Conservation (phyloP, 2,797 vertebrate genomes). For the Orientallactaga sibirica region DNA sequence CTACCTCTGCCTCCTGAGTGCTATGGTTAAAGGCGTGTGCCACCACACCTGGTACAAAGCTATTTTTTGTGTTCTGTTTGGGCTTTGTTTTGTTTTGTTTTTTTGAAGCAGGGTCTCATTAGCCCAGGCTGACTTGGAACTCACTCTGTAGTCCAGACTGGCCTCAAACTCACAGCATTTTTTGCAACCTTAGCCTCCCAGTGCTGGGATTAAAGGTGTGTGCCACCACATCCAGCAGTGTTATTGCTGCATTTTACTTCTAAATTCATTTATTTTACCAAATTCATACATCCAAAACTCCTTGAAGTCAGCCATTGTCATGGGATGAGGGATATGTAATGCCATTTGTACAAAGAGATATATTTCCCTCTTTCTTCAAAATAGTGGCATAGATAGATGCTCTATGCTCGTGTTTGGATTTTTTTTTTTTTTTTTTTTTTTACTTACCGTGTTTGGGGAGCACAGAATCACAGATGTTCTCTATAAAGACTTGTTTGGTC, state of each 20-base stretch:
- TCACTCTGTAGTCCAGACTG: too few relatives aligned
- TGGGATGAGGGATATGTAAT: not conserved
- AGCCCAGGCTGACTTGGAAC: too few relatives aligned
- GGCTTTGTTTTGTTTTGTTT: too few relatives aligned
- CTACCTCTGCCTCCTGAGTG: too few relatives aligned
- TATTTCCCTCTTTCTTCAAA: not conserved
- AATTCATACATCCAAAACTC: not conserved
- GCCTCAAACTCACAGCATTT: too few relatives aligned
- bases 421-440: not conserved
- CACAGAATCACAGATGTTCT: not conserved
- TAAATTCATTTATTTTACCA: not conserved
- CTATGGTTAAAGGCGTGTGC: too few relatives aligned
- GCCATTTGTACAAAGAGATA: not conserved
- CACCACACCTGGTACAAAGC: too few relatives aligned
- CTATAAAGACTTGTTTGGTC: slow-evolving; percentile 67
- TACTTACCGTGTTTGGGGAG: not conserved
- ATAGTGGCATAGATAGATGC: too few relatives aligned
- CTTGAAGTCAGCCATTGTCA: not conserved
- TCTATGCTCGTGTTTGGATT: not conserved
- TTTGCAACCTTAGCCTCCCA: too few relatives aligned
- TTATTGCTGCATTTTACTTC: not conserved
- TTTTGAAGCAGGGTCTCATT: too few relatives aligned
- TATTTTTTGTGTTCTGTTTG: too few relatives aligned
- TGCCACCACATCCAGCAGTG: not conserved
- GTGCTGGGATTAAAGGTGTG: too few relatives aligned